These are phyloP conservation scores for Varanus komodoensis DNA, from an alignment of 2,113 vertebrate species.

Conservation along the genomic window DNA sequence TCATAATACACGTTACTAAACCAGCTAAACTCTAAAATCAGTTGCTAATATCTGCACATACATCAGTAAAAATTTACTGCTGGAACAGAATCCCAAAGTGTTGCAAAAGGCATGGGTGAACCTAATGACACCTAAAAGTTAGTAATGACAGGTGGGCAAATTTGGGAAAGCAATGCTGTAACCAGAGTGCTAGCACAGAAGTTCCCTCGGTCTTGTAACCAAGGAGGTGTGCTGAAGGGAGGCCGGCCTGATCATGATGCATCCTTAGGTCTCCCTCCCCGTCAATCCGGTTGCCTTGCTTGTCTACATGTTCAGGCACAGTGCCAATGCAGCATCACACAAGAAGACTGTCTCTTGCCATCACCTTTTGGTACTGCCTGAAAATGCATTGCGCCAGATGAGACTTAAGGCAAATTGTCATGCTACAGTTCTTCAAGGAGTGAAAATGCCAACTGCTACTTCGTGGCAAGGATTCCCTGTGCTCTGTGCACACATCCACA, in stretches of 20 bases:
- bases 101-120: neutral
- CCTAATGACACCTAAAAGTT: neutral
- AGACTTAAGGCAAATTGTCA: neutral
- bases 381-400: neutral
- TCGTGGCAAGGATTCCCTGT: neutral
- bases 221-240: neutral
- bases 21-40: no score
- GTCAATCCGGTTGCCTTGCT: neutral
- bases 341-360: neutral
- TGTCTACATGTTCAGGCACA: neutral
- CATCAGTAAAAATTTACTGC: no score
- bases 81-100: no score
- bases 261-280: neutral
- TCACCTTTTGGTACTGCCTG: neutral
- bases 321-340: neutral
- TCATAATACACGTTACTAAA: no score
- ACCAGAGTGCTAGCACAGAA: neutral
- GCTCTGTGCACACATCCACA: no score
- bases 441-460: neutral
- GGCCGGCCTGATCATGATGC: neutral
- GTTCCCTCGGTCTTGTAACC: neutral
- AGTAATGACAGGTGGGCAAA: neutral
- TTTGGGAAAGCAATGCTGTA: neutral
- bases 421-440: neutral
- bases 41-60: no score